These are phyloP conservation scores for Sycophaga agraensis DNA, from an alignment of 1,140 invertebrate genomes.

Conservation along the genomic window DNA sequence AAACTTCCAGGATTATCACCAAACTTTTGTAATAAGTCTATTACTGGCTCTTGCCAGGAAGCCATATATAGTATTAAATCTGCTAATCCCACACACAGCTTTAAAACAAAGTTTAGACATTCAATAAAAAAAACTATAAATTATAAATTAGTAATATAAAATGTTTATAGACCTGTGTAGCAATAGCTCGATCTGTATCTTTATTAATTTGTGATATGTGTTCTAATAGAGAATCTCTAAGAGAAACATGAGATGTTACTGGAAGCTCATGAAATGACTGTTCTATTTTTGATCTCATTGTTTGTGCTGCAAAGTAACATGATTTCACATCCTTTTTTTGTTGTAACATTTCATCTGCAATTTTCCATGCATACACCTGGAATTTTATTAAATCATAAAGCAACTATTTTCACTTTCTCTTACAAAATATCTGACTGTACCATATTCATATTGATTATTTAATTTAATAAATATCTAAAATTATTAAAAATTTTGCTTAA, in stretches of 20 bases:
- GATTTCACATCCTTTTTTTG: slow-evolving; percentile 85
- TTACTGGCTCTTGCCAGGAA: slow-evolving; percentile 85
- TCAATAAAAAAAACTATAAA: neutral
- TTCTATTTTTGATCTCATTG: slow-evolving; percentile 94
- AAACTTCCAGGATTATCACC: slow-evolving; percentile 65
- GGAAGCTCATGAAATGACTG: slow-evolving; percentile 93
- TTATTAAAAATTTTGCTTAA: no score
- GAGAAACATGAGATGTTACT: slow-evolving; percentile 74
- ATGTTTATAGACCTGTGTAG: slow-evolving; percentile 69
- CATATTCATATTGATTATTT: no score
- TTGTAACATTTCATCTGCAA: slow-evolving; percentile 90
- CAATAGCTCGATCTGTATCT: slow-evolving; percentile 79
- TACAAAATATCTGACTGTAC: no score
- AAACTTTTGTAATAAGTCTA: slow-evolving; percentile 78
- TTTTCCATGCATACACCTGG: slow-evolving; percentile 90
- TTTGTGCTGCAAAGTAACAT: slow-evolving; percentile 97
- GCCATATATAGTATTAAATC: slow-evolving; percentile 94
- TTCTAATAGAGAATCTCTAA: slow-evolving; percentile 88
- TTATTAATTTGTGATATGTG: slow-evolving; percentile 85
- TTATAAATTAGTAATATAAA: slow-evolving; percentile 1
- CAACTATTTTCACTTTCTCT: no score
- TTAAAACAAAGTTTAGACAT: slow-evolving; percentile 34
- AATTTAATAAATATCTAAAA: no score
- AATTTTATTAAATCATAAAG: neutral
- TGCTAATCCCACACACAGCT: slow-evolving; percentile 87